Evolutionary conservation across 2,113 vertebrate species (phyloP), one percentile per base, ranked within the genome.

Genomic region (Rhinogobius similis): DNA sequence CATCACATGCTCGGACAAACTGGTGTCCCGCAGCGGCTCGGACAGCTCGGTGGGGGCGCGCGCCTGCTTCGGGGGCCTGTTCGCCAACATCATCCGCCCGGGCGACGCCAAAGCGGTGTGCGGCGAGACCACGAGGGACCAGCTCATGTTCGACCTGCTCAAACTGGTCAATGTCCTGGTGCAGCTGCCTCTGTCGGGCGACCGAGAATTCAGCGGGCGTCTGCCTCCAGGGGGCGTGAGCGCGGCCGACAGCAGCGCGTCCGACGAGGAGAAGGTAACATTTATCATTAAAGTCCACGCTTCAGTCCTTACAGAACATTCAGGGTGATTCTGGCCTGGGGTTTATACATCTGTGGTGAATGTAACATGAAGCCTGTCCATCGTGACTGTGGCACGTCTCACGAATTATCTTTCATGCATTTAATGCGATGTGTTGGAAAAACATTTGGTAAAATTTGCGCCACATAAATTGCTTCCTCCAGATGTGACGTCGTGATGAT

Each of bases 41-140:
- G 98, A 99, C 85, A 96, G 96, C 83, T 96, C 98, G 1, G 97
- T 97, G 68, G 97, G 96, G 0, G 97, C 98, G 21, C 94, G 97
- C 36, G 97, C 98, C 0, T 99, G 98, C 85, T 99, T 99, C 46
- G 97, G 98, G 3, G 98, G 98, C 20, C 94, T 99, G 50, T 99
- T 99, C 79, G 97, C 97, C 82, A 98, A 98, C 87, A 98, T 98
- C 65, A 98, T 99, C 77, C 95, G 98, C 43, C 97, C 97, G 0
- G 98, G 98, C n/a, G 97, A 99, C 63, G 97, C 96, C n/a, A 99
- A 99, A 85, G 97, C 97, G 0, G 96, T 97, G 44, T 98, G 97
- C 63, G 97, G 97, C 27, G 98, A 99, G 92, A 98, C 96, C 76
- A 98, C 97, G 1, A 94, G 97, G 0, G 98, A 99, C 89, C 96